Evolutionary conservation across 23 tunicate species (phyloP), one percentile per base, ranked within the genome.

Genomic region (Clavelina lepadiformis): DNA sequence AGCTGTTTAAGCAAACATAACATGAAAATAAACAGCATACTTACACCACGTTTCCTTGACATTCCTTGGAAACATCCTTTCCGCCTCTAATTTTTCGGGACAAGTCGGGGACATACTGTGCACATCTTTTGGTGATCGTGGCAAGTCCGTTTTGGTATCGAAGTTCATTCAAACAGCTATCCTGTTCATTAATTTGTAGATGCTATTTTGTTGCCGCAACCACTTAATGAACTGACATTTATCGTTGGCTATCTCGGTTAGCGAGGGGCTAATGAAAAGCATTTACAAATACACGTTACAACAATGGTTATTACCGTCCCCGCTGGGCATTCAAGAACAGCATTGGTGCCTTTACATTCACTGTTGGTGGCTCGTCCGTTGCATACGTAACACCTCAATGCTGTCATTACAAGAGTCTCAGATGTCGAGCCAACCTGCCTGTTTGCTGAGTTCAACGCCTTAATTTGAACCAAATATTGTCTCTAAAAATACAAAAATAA

Each of bases 271-370:
- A n/a, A n/a, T n/a, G n/a, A n/a, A n/a, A n/a, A n/a, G n/a, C n/a
- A n/a, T n/a, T n/a, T n/a, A n/a, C n/a, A n/a, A n/a, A n/a, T n/a
- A n/a, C n/a, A n/a, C n/a, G n/a, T n/a, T n/a, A n/a, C n/a, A n/a
- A n/a, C n/a, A n/a, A n/a, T n/a, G n/a, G n/a, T n/a, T n/a, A n/a
- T 69, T 69, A 79, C 85, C 35, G 76, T 79, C 47, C 85, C 85
- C 1, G 29, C 33, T 45, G 85, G 79, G 60, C 79, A 81, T 2
- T 64, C 65, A 28, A 28, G n/a, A 13, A 54, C 37, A 31, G 53
- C 44, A 11, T 31, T 26, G 30, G 33, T 3, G n/a, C 1, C 1
- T 27, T 66, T 78, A 58, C 95, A 73, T 32, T 65, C 76, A 24
- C 26, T 61, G 66, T 86, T 83, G 7, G 56, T 52, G 22, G 76